Evolutionary conservation across 1,140 invertebrate genomes (phyloP), one percentile per base, ranked within the genome.

Genomic region (Drosophila nikananu): DNA sequence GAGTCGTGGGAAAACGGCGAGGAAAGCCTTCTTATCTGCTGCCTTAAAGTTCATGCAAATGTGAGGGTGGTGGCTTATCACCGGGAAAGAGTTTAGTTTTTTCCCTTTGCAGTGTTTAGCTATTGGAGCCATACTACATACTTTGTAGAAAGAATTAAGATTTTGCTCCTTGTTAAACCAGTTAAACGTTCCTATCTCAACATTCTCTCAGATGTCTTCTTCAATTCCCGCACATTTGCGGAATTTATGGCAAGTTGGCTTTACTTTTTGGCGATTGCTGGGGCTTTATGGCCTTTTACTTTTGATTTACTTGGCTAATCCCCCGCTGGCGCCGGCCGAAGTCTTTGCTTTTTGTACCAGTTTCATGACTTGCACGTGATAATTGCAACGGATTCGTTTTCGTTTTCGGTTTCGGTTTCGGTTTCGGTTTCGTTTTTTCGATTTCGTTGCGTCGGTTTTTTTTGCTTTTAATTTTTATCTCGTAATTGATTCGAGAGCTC

Each of bases 341-440:
- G 32, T 64, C 60, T 62, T 62, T 76, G 76, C 59, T 62, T 62
- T 76, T 62, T 76, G 79, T 59, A 76, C 68, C 76, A 90, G 83
- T 87, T 91, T 89, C 79, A 91, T 91, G 82, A 80, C 71, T 86
- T 91, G 90, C 89, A 87, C 87, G 87, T 91, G 87, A 91, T 91
- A 91, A 91, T 91, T 91, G 80, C 71, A 72, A 73, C 51, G 59
- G 37, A 27, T 58, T 62, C 46, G 25, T 37, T 80, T 58, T 61
- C 39, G 27, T 19, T 79, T 77, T 61, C 42, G 48, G 39, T 71
- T 64, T 57, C 27, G 35, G 19, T 57, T 62, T 81, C 25, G 35
- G 42, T 57, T n/a, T n/a, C n/a, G n/a, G n/a, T n/a, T n/a, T n/a
- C n/a, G n/a, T n/a, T n/a, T 23, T 55, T 62, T 81, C 25, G 35